Percentiles rank a stretch among this genome's conserved stretches.
Evolutionary conservation across 2,797 vertebrate genomes (phyloP).

Genomic region (Sylvia borin): DNA sequence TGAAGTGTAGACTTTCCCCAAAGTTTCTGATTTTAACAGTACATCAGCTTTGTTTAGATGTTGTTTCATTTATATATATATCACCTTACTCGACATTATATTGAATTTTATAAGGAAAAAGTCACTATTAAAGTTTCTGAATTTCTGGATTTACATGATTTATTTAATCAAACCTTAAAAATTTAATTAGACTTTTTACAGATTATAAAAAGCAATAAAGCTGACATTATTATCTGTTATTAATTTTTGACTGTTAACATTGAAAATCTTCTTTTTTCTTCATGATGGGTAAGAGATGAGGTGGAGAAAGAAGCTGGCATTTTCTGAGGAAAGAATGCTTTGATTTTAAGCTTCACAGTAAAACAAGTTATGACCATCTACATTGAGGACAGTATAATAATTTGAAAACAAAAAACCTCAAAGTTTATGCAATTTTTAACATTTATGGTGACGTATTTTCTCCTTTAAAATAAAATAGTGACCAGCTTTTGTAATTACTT

Average conservation of each 20-base stretch:
- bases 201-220: not conserved
- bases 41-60: not conserved
- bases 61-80: not conserved
- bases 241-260: not conserved
- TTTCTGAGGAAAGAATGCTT: not conserved
- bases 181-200: not conserved
- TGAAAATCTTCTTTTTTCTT: not conserved
- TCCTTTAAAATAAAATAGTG: not conserved
- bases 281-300: not conserved
- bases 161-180: not conserved
- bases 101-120: not conserved
- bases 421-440: not conserved
- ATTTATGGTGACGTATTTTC: not conserved
- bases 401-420: not conserved
- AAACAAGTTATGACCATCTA: not conserved
- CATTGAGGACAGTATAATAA: fast-evolving
- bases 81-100: not conserved
- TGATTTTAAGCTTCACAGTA: not conserved
- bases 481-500: not conserved
- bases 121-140: not conserved
- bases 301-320: not conserved
- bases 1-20: not conserved
- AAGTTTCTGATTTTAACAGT: not conserved
- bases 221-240: not conserved
- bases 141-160: not conserved